Base-by-base conservation (phyloP, 2,888 invertebrate genomes). In the Seira ritae region DNA sequence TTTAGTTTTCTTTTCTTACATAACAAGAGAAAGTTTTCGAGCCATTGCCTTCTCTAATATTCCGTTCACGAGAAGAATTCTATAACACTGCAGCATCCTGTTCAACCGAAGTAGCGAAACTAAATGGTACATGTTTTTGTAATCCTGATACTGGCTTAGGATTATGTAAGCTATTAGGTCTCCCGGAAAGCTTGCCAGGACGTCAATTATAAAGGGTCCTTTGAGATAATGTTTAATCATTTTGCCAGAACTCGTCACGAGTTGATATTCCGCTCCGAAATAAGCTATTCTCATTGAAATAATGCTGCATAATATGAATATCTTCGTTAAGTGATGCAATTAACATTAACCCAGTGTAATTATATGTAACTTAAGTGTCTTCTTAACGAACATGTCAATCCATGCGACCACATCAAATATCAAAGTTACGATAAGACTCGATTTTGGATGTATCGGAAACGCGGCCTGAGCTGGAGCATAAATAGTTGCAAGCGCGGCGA, bases 341-440 rank as follows among this genome's bases (percentile, higher is more conserved):
- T n/a, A n/a, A n/a, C n/a, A n/a, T n/a, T n/a, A n/a, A n/a, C n/a
- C n/a, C n/a, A n/a, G n/a, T n/a, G n/a, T n/a, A n/a, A n/a, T n/a
- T n/a, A n/a, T n/a, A n/a, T n/a, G n/a, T n/a, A n/a, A 31, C 3
- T 8, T 8, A 8, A 31, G 31, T 31, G 31, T n/a, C n/a, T n/a
- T n/a, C n/a, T n/a, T n/a, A n/a, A n/a, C 42, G 67, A 69, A 87
- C 85, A 89, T 80, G 67, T 89, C 87, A 42, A 81, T 55, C 85
- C 87, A 88, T 1, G 87, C 88, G 17, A 89, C 42, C 1, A 87
- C 37, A 65, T 89, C 89, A 23, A 87, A 84, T 10, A 68, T 1
- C 0, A 87, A 46, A 15, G 82, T 83, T 0, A 79, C 31, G n/a
- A 42, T 12, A 1, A 87, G 67, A 8, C 74, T 31, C 0, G 15